Evolutionary conservation across 2,797 vertebrate genomes (phyloP), one percentile per base, ranked within the genome.

Genomic region (Rhodeus uyekii): DNA sequence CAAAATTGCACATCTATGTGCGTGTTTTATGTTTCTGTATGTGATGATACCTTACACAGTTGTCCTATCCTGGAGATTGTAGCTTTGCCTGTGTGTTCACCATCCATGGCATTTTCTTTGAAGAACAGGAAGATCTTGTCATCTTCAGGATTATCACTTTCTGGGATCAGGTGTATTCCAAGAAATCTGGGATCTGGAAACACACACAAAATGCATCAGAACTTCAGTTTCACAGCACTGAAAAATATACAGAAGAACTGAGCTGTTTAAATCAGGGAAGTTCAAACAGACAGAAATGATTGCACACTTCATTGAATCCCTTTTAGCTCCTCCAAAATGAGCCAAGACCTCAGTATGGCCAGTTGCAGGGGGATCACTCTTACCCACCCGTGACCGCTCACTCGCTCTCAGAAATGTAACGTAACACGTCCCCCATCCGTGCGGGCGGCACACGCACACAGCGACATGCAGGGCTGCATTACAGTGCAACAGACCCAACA

Each of bases 71-170:
- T 95, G 89, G 97, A 97, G 2, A 99, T 96, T 16, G 97, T 99
- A 76, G 98, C 97, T 92, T 99, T 99, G 87, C 97, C 98, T 42
- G 95, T 94, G 83, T 98, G 96, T 85, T 99, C 98, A 76, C 98
- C 98, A 72, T 99, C 98, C 85, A 99, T 97, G 0, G 98, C 98
- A 12, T 96, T 98, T 92, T 99, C 98, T 84, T 97, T 96, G 91
- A 99, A 99, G 95, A 99, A 98, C 90, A 99, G 94, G 92, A 99
- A 99, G 81, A 99, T 95, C 94, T 99, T 99, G 89, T 99, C 97
- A 71, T 99, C 98, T 89, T 99, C 98, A 69, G 96, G 97, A 87
- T 99, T 99, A 93, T 99, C 98, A 0, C 96, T 99, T 90, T 99
- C 98, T 22, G 97, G 96, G 88, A 99, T 97, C 86, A 96, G 93